Percentiles rank a stretch among this genome's conserved stretches.
Conservation (phyloP, 37 sponge, comb jelly and placozoan genomes). For the Oopsacas minuta region DNA sequence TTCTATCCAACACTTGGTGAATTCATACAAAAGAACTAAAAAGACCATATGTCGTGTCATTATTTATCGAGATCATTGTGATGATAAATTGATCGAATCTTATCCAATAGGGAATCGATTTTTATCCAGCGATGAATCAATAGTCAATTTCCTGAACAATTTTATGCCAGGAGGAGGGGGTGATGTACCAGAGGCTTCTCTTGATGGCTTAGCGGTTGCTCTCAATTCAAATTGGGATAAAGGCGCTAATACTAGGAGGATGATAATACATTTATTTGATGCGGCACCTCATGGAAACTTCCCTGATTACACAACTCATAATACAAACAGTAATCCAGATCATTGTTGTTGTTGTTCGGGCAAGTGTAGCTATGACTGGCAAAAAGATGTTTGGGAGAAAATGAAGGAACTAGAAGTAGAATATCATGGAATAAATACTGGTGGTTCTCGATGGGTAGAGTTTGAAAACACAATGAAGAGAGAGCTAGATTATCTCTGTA, state of each 20-base stretch:
- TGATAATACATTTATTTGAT: not conserved
- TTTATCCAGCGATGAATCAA: not conserved
- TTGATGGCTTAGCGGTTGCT: not conserved
- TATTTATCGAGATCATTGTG: slow-evolving; percentile 13
- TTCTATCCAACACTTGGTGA: not conserved
- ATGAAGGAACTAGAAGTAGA: not conserved
- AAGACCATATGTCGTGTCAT: not conserved
- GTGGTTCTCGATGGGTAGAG: not conserved
- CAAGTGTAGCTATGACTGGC: not conserved
- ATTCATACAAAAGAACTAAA: not conserved
- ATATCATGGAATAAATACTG: slow-evolving; percentile 14
- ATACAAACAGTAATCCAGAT: not conserved
- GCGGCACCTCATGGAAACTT: slow-evolving; percentile 1
- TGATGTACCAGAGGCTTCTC: slow-evolving; percentile 10
- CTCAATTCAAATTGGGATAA: not conserved
- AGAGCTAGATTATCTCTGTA: not conserved
- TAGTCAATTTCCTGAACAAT: not conserved
- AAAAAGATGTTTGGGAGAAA: not conserved
- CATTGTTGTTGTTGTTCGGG: slow-evolving; percentile 7
- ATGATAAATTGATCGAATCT: not conserved
- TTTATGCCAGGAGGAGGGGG: not conserved
- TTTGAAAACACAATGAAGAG: not conserved
- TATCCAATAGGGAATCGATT: not conserved
- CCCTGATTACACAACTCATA: not conserved
- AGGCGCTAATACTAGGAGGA: not conserved